phyloP scores from a whole-genome alignment of 2,888 invertebrate species.

The Blomia tropicalis region DNA sequence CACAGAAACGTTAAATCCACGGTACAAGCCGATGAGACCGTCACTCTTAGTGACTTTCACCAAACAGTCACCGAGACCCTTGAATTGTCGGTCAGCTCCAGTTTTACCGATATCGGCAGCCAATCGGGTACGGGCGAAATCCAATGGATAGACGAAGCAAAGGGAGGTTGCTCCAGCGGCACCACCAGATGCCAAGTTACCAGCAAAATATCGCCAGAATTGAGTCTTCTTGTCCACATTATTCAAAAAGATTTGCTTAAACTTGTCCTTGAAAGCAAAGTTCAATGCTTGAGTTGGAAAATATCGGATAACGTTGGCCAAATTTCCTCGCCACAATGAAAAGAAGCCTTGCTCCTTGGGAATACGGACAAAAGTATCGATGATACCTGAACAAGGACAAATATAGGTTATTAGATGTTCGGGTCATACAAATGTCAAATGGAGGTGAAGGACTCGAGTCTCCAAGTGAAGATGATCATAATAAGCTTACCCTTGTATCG shows the following conservation, averaged over 20 bases:
- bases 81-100: constrained; percentile 39
- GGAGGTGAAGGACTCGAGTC: background rate
- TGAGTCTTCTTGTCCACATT: constrained; percentile 38
- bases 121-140: constrained; percentile 37
- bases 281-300: constrained; percentile 41
- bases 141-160: constrained; percentile 38
- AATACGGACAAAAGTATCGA: constrained; percentile 36
- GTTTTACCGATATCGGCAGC: constrained; percentile 35
- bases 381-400: constrained; percentile 30
- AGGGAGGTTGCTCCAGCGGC: constrained; percentile 39
- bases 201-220: constrained; percentile 36
- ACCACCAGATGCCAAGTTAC: constrained; percentile 38
- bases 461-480: background rate
- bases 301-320: constrained; percentile 39
- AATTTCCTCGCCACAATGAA: constrained; percentile 39
- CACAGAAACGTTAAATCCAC: constrained; percentile 41
- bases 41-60: constrained; percentile 39
- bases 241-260: constrained; percentile 34
- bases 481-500: constrained; percentile 57
- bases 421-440: background rate
- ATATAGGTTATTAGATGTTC: background rate
- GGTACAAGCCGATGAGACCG: constrained; percentile 40
- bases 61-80: constrained; percentile 40
- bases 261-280: constrained; percentile 41
- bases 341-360: constrained; percentile 31